Evolutionary conservation across 2,797 vertebrate species (phyloP), one percentile per base, ranked within the genome.

Genomic region (Apogon hyalosoma): DNA sequence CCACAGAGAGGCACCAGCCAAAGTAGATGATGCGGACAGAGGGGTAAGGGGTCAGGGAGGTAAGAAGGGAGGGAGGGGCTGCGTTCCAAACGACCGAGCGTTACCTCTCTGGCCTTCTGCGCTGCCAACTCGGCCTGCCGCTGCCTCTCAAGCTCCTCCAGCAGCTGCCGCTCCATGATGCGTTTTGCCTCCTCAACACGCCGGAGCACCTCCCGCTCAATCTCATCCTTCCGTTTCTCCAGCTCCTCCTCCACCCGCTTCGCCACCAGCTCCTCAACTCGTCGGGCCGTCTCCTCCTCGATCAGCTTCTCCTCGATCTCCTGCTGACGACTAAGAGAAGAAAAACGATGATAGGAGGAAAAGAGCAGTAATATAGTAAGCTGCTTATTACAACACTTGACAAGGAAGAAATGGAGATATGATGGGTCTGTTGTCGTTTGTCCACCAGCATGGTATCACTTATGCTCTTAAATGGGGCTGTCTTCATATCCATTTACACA

Each of bases 21-120:
- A 19, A 64, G 47, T 21, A 42, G 50, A 67, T 68, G 65, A 47
- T 14, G 68, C 18, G 59, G 57, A 19, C 45, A 21, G 61, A 74
- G 68, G 65, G 69, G 56, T 16, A 45, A 76, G 28, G 63, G 64
- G 40, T 40, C 5, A 8, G 56, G 68, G 63, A 39, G 76, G 55
- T 41, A 72, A 13, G 63, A 28, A 64, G 61, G 87, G 66, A 81
- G 61, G 72, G 69, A 56, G 84, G 92, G 86, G 89, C 94, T 97
- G 95, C 94, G 92, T 97, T 96, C 96, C 96, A 95, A 98, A 98
- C 97, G 97, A 98, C 96, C 95, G 94, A 98, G 96, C 96, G 97
- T 98, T 98, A 99, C 98, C 98, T 99, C 98, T 96, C 98, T 96
- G 90, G 97, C 96, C 94, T 97, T 98, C 92, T 98, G 98, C 62